Percentiles rank a stretch among this genome's conserved stretches.
phyloP scores from a whole-genome alignment of 2,797 vertebrate genomes.

The Amniataba percoides region DNA sequence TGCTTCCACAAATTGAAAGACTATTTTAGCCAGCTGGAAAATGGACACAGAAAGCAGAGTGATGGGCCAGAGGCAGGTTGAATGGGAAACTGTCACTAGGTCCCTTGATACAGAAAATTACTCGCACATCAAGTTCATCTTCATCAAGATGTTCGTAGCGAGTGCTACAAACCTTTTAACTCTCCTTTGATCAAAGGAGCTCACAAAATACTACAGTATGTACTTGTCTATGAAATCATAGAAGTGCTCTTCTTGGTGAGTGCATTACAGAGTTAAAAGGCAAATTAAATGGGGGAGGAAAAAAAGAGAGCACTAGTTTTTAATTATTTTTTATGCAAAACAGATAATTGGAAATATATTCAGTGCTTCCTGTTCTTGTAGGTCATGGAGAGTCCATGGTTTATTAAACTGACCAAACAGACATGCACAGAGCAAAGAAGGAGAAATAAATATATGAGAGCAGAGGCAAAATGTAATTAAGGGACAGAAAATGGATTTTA shows the following conservation, averaged over 20 bases:
- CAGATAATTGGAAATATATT: constrained; percentile 54
- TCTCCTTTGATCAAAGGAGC: constrained; percentile 38
- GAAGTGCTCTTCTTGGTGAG: constrained; percentile 57
- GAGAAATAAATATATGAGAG: constrained; percentile 58
- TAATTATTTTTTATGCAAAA: constrained; percentile 69
- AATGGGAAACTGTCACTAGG: constrained; percentile 48
- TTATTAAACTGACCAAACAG: constrained; percentile 79
- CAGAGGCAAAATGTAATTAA: constrained; percentile 72
- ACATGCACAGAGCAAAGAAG: constrained; percentile 62
- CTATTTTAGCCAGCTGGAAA: constrained; percentile 56
- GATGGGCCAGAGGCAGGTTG: constrained; percentile 46
- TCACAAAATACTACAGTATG: constrained; percentile 45
- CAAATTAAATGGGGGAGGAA: constrained; percentile 47
- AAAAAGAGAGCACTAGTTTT: constrained; percentile 44
- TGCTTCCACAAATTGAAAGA: constrained; percentile 47
- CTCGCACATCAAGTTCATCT: constrained; percentile 49
- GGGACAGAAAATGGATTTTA: constrained; percentile 73
- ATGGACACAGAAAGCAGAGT: constrained; percentile 46
- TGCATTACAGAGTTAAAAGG: constrained; percentile 57
- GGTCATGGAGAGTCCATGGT: constrained; percentile 56
- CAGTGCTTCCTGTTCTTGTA: constrained; percentile 32
- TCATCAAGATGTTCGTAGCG: constrained; percentile 59
- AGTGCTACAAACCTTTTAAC: constrained; percentile 60
- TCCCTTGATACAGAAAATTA: constrained; percentile 60
- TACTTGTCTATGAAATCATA: constrained; percentile 44